Evolutionary conservation across 2,113 vertebrate species (phyloP).

Genomic region (Lophochroa leadbeateri): DNA sequence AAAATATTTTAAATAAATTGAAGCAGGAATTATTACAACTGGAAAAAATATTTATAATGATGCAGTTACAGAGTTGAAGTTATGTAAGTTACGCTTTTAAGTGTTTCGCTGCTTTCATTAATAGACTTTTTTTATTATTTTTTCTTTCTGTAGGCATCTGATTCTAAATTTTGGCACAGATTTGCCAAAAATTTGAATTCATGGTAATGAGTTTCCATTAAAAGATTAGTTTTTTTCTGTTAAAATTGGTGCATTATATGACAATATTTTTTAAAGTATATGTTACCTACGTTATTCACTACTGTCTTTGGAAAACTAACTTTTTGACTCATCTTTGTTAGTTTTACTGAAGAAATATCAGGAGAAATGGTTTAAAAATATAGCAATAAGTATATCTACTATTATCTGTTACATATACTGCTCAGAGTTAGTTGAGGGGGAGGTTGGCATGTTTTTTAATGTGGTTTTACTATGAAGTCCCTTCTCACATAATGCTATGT

Average conservation of each 20-base stretch:
- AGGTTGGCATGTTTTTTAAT: background rate
- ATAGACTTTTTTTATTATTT: background rate
- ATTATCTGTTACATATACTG: background rate
- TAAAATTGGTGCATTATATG: background rate
- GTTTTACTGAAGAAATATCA: background rate
- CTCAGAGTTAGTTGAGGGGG: rapidly evolving
- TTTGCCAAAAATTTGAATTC: background rate
- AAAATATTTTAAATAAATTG: background rate
- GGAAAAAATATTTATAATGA: background rate
- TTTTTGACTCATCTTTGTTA: background rate
- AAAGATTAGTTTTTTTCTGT: background rate
- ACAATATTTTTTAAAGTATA: background rate
- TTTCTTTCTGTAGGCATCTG: background rate
- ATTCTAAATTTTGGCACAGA: background rate
- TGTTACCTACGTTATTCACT: background rate
- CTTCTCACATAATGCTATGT: background rate
- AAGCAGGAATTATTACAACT: background rate
- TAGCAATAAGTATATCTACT: background rate
- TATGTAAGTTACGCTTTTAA: background rate
- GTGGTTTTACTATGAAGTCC: background rate
- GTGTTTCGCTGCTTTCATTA: background rate
- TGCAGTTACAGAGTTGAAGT: background rate
- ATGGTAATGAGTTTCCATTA: background rate
- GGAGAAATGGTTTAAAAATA: background rate
- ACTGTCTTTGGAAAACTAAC: background rate